phyloP scores from a whole-genome alignment of 1,140 invertebrate species.

The Dendroctonus ponderosae region DNA sequence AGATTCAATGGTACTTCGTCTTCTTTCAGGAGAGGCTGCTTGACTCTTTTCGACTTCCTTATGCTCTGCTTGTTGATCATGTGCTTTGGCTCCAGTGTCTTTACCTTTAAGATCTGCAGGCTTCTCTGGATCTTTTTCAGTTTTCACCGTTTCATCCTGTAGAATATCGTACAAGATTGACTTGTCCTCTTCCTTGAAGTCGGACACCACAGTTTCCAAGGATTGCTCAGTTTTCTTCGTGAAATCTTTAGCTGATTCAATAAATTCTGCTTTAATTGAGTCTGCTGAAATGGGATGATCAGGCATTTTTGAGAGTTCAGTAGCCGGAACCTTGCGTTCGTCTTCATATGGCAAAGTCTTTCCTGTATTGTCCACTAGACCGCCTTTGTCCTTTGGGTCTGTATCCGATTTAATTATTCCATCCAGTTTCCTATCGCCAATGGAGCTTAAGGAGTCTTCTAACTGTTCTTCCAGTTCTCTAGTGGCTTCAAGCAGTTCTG shows the following conservation, averaged over 20 bases:
- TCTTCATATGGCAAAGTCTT: neutral
- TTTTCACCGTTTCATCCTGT: neutral
- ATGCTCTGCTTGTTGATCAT: neutral
- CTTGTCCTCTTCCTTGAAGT: neutral
- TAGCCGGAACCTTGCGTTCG: neutral
- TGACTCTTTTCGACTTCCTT: neutral
- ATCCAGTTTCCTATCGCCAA: too few relatives aligned
- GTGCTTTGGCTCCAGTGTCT: neutral
- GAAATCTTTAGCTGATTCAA: too few relatives aligned
- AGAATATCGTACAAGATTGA: neutral
- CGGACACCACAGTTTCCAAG: neutral
- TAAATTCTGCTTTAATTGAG: too few relatives aligned
- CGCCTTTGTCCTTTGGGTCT: too few relatives aligned
- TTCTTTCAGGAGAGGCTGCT: neutral
- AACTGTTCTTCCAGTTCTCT: too few relatives aligned
- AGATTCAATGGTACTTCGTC: conserved; percentile 1
- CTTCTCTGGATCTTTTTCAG: neutral
- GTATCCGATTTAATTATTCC: too few relatives aligned
- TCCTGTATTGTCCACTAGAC: neutral
- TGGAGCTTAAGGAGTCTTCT: too few relatives aligned
- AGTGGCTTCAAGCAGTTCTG: too few relatives aligned
- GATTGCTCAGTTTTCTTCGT: neutral
- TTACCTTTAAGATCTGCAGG: neutral
- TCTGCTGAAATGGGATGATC: too few relatives aligned
- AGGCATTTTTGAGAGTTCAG: neutral